Percentiles rank a stretch among this genome's conserved stretches.
phyloP scores from a whole-genome alignment of 2,113 vertebrate species.

The Otis tarda region DNA sequence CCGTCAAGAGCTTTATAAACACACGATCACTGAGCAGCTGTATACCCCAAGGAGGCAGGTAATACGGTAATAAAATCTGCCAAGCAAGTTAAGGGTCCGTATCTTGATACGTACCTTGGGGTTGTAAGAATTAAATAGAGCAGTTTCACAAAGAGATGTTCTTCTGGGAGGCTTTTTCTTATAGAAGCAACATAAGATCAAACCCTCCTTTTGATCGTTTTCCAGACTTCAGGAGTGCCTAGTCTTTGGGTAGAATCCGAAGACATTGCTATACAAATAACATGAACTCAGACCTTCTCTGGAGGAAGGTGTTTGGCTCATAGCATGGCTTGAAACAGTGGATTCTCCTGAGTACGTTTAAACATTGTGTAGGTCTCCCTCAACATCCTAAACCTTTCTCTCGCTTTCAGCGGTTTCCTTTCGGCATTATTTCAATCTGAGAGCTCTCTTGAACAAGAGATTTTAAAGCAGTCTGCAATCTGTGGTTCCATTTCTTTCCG shows the following conservation, averaged over 20 bases:
- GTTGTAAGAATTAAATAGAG: slow-evolving; percentile 8
- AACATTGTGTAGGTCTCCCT: background rate
- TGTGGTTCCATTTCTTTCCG: slow-evolving; percentile 27
- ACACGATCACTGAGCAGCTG: slow-evolving; percentile 11
- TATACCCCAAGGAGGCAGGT: slow-evolving; percentile 8
- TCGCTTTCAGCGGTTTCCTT: background rate
- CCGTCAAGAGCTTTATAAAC: slow-evolving; percentile 36
- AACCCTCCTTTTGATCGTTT: background rate
- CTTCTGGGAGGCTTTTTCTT: background rate
- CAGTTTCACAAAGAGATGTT: background rate
- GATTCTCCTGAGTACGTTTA: background rate
- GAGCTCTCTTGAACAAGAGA: background rate
- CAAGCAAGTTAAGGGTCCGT: slow-evolving; percentile 26
- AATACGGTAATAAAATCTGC: slow-evolving; percentile 21
- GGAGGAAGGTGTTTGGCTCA: background rate
- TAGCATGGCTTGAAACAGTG: background rate
- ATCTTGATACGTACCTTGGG: background rate
- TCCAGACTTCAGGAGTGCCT: background rate
- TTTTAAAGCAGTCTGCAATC: background rate
- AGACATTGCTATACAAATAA: background rate
- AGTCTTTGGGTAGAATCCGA: background rate
- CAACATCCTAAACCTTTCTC: background rate
- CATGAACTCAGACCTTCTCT: background rate
- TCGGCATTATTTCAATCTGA: slow-evolving; percentile 19
- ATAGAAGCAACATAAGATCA: background rate